Percentiles rank a stretch among this genome's conserved stretches.
phyloP scores from a whole-genome alignment of 2,888 invertebrate species.

The Eilema caniola region DNA sequence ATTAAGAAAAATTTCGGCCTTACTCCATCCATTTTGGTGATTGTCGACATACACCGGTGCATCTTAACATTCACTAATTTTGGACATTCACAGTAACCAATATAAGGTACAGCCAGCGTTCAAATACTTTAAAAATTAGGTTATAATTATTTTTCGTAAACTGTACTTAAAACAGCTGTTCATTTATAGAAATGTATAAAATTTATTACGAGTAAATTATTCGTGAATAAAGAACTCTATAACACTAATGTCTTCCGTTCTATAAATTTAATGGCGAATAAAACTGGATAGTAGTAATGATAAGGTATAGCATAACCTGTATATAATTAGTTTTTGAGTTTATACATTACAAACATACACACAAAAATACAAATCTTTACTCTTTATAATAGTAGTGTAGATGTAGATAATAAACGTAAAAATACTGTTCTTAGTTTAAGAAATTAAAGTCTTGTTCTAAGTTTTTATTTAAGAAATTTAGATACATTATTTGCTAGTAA shows the following conservation, averaged over 20 bases:
- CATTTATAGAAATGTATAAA: background rate
- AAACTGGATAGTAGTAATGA: background rate
- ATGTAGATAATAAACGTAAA: too few relatives aligned
- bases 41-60: too few relatives aligned
- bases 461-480: background rate
- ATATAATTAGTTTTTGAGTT: too few relatives aligned
- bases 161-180: background rate
- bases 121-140: background rate
- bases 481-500: too few relatives aligned
- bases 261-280: slow-evolving; percentile 10
- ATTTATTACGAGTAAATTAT: background rate
- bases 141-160: background rate
- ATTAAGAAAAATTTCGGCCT: too few relatives aligned
- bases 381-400: too few relatives aligned
- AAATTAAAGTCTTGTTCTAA: too few relatives aligned
- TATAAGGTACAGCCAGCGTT: background rate
- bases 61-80: too few relatives aligned
- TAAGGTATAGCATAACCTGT: background rate
- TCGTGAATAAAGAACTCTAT: background rate
- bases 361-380: background rate
- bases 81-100: too few relatives aligned
- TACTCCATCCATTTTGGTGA: too few relatives aligned
- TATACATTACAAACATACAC: too few relatives aligned
- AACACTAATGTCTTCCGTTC: slow-evolving; percentile 3
- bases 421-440: too few relatives aligned